Evolutionary conservation across 2,113 vertebrate species (phyloP).

Genomic region (Notarius quadriscutis): DNA sequence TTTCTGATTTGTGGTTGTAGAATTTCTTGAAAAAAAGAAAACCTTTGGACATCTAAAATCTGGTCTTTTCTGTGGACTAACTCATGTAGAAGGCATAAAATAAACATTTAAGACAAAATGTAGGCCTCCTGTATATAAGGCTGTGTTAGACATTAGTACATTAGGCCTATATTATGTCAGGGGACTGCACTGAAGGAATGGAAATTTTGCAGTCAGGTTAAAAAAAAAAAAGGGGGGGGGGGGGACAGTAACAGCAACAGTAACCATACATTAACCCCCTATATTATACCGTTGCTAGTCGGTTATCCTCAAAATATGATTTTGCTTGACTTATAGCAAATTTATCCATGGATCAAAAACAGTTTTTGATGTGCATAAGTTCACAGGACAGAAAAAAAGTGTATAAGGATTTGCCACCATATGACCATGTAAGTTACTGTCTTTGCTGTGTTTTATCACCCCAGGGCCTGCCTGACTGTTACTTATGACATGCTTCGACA

Average conservation of each 20-base stretch:
- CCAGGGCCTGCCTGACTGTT: constrained; percentile 51
- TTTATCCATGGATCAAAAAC: not conserved
- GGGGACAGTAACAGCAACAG: not conserved
- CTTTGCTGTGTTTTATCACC: constrained; percentile 1
- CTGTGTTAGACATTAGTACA: not conserved
- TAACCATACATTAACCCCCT: not conserved
- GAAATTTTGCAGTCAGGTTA: not conserved
- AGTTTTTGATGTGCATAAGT: not conserved
- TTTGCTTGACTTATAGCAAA: not conserved
- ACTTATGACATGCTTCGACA: constrained; percentile 53
- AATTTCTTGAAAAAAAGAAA: not conserved
- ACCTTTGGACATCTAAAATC: not conserved
- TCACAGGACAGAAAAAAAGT: not conserved
- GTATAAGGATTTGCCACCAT: constrained; percentile 9
- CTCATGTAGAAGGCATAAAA: not conserved
- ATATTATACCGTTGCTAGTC: not conserved
- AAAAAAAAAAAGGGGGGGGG: not conserved
- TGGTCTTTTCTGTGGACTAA: not conserved
- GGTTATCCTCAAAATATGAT: not conserved
- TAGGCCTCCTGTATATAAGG: not conserved
- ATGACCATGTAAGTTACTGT: constrained; percentile 22
- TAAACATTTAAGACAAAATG: not conserved
- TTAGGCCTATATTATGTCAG: not conserved
- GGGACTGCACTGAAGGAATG: no score
- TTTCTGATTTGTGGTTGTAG: not conserved